Evolutionary conservation across 2,888 invertebrate genomes (phyloP), one percentile per base, ranked within the genome.

Genomic region (Standfussiana lucernea): DNA sequence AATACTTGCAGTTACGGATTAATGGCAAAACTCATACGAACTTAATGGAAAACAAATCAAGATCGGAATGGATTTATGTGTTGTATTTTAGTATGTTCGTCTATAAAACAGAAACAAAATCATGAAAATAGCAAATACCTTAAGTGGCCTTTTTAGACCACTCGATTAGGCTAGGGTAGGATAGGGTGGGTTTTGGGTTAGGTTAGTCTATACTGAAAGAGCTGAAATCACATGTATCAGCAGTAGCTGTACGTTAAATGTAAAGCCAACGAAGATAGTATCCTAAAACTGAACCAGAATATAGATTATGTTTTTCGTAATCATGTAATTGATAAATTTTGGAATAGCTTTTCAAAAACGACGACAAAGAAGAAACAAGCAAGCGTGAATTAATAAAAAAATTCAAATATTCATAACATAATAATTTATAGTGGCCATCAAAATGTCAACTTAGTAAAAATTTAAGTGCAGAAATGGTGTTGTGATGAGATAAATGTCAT

Each of bases 401-500:
- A 69, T 13, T 28, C 2, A 69, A 53, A 47, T n/a, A 59, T 68
- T 75, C 42, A n/a, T 42, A 69, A 28, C 24, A 21, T 32, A 32
- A 47, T 56, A 76, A 76, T 62, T 80, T 72, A 72, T 59, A 32
- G 28, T 24, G 24, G 28, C 40, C 62, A 85, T 83, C 69, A 81
- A 80, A 72, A 70, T 45, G 76, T 72, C 72, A 66, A 70, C 21
- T 71, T 50, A 56, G 32, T 78, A 47, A 82, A 73, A 68, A 79
- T 68, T 65, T 42, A 35, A 56, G 68, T 82, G 61, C 79, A 86
- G 67, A 75, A 61, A 75, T 77, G 74, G 73, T 67, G 72, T 66
- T 65, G 37, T 72, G 72, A 78, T 70, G 83, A 83, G 67, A 80
- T 73, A 77, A 82, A 78, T 72, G 77, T 74, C 80, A 53, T 3